Base-by-base conservation (phyloP, 2,888 invertebrate species). In the Adineta ricciae region DNA sequence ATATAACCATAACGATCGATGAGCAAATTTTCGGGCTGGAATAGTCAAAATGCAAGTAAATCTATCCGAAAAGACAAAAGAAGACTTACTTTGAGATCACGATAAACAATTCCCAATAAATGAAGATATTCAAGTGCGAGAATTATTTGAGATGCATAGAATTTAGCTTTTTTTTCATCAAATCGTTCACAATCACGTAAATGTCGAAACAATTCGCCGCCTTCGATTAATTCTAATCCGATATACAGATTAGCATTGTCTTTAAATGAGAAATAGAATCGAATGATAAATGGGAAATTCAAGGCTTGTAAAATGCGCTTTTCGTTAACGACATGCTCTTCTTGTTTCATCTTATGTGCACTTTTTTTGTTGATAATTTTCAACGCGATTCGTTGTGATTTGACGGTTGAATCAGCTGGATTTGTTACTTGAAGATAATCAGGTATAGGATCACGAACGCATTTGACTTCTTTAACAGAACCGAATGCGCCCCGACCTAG, bases 271-370 rank as follows among this genome's bases (percentile, higher is more conserved):
- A 83, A 85, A 38, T 73, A 78, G 32, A 73, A 49, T 46, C 83
- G 72, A 24, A 85, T 83, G 32, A 85, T 85, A 46, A 85, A 85
- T 52, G 85, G 85, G 78, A 85, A 85, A 56, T 85, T 83, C 19
- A 85, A 73, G 56, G 85, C 73, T 54, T 54, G 41, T 36, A 85
- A 52, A 32, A 85, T 85, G 41, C 82, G 73, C 49, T 85, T 85
- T 84, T 85, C 85, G 52, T 85, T 85, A 16, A 85, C 36, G 16
- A 83, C 83, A 78, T 85, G 85, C 38, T 85, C 85, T 50, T 83
- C 84, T 85, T 85, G 85, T 82, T 85, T 85, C 85, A 85, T 85
- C 52, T 85, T 85, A 46, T 83, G 73, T n/a, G 83, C 83, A 56
- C 83, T 85, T 84, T 78, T 83, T 41, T 85, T 85, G 46, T 85